Conservation (phyloP, 2,797 vertebrate species). For the Jordanella pulchra region DNA sequence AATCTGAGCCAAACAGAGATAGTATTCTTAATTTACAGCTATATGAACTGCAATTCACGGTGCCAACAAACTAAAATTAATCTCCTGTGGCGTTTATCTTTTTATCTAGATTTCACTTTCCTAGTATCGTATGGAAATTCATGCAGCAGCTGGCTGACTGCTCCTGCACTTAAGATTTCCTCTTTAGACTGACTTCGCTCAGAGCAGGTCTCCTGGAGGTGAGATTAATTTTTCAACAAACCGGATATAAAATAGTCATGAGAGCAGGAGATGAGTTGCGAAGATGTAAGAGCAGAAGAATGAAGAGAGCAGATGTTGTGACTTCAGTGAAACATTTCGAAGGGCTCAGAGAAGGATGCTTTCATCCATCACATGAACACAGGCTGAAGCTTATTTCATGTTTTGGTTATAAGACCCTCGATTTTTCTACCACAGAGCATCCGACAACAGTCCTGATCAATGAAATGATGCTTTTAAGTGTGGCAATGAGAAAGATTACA, state of each 20-base stretch:
- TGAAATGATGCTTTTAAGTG: slow-evolving; percentile 41
- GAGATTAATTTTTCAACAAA: slow-evolving; percentile 81
- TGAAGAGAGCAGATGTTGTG: slow-evolving; percentile 68
- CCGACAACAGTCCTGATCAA: slow-evolving; percentile 48
- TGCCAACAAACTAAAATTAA: slow-evolving; percentile 58
- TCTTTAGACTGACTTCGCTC: slow-evolving; percentile 61
- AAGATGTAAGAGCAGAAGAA: slow-evolving; percentile 59
- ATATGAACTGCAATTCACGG: slow-evolving; percentile 46
- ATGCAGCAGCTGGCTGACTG: slow-evolving; percentile 57
- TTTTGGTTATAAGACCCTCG: slow-evolving; percentile 54
- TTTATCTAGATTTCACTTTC: slow-evolving; percentile 54
- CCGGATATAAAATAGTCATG: slow-evolving; percentile 79
- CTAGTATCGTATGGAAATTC: slow-evolving; percentile 68
- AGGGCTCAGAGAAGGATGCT: slow-evolving; percentile 48
- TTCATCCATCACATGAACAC: slow-evolving; percentile 79
- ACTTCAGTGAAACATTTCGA: slow-evolving; percentile 64
- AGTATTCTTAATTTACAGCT: slow-evolving; percentile 57
- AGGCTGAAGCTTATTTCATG: slow-evolving; percentile 69
- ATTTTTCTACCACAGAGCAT: slow-evolving; percentile 47
- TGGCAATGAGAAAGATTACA: slow-evolving; percentile 63
- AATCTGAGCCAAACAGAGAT: slow-evolving; percentile 61
- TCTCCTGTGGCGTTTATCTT: slow-evolving; percentile 53
- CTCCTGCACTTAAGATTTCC: slow-evolving; percentile 46
- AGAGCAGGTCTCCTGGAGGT: slow-evolving; percentile 77
- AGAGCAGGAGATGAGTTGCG: slow-evolving; percentile 72